phyloP scores from a whole-genome alignment of 2,888 invertebrate species.

The Terebella lapidaria region DNA sequence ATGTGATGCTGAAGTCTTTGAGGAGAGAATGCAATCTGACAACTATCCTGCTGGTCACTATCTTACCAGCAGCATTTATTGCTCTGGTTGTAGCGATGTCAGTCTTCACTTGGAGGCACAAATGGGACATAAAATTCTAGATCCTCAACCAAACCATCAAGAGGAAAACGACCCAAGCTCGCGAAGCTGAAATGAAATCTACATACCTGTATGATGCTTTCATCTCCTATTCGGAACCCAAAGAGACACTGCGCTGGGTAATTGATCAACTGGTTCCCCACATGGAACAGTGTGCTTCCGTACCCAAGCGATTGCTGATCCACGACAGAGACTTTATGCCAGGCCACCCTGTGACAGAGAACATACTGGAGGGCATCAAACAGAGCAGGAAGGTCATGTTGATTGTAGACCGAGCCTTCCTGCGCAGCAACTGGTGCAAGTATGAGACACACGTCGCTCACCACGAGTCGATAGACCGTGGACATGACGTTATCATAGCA shows the following conservation, averaged over 20 bases:
- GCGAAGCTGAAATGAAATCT: not conserved
- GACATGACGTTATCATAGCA: not conserved
- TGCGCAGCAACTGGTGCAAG: constrained; percentile 1
- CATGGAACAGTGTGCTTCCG: not conserved
- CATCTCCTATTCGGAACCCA: not conserved
- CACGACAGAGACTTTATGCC: constrained; percentile 1
- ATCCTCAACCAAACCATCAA: not conserved
- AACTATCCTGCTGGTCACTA: not conserved
- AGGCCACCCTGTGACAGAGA: constrained; percentile 2
- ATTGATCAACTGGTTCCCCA: not conserved
- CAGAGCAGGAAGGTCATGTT: not conserved
- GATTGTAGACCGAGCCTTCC: not conserved
- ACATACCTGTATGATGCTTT: not conserved
- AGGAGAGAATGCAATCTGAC: not conserved
- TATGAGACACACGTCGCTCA: not conserved
- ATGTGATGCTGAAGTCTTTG: not conserved
- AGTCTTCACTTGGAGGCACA: not conserved
- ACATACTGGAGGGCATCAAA: not conserved
- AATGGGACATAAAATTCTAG: not conserved
- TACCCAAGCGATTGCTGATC: not conserved
- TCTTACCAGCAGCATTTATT: not conserved
- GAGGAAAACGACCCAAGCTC: too few species aligned
- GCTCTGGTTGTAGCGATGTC: not conserved
- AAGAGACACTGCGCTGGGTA: not conserved
- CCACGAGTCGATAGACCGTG: not conserved